Evolutionary conservation across 2,113 vertebrate species (phyloP).

Genomic region (Burhinus oedicnemus): DNA sequence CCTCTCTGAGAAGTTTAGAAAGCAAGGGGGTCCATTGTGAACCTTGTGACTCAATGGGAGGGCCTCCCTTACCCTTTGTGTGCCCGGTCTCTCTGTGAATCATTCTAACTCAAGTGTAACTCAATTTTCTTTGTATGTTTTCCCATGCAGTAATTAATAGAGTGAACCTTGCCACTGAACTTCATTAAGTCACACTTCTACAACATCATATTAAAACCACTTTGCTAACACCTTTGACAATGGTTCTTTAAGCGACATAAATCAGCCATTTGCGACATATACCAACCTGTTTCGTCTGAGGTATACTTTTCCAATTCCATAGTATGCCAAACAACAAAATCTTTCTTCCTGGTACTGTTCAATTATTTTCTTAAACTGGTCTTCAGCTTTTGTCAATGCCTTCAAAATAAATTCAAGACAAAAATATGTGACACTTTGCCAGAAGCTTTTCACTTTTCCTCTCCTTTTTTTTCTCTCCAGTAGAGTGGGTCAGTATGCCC

Average conservation of each 20-base stretch:
- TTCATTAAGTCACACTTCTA: not conserved
- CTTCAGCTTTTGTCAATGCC: slow-evolving; percentile 86
- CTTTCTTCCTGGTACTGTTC: slow-evolving; percentile 76
- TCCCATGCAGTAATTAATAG: not conserved
- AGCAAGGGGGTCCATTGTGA: not conserved
- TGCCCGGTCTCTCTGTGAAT: not conserved
- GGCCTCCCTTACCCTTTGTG: not conserved
- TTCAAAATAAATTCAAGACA: slow-evolving; percentile 55
- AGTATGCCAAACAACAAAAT: slow-evolving; percentile 87
- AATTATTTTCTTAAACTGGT: slow-evolving; percentile 83
- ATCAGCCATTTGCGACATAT: not conserved
- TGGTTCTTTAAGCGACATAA: not conserved
- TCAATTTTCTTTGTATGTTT: not conserved
- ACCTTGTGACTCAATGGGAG: not conserved
- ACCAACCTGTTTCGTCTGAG: slow-evolving; percentile 90
- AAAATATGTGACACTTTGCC: not conserved
- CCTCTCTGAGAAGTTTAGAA: not conserved
- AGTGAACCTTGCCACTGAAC: not conserved
- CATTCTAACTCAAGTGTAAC: not conserved
- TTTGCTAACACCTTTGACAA: not conserved
- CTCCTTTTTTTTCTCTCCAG: not conserved
- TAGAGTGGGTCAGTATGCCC: not conserved
- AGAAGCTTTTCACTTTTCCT: not conserved
- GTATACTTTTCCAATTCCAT: slow-evolving; percentile 86
- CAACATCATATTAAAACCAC: not conserved